Evolutionary conservation across 2,797 vertebrate genomes (phyloP).

Genomic region (Myoxocephalus aenaeus): DNA sequence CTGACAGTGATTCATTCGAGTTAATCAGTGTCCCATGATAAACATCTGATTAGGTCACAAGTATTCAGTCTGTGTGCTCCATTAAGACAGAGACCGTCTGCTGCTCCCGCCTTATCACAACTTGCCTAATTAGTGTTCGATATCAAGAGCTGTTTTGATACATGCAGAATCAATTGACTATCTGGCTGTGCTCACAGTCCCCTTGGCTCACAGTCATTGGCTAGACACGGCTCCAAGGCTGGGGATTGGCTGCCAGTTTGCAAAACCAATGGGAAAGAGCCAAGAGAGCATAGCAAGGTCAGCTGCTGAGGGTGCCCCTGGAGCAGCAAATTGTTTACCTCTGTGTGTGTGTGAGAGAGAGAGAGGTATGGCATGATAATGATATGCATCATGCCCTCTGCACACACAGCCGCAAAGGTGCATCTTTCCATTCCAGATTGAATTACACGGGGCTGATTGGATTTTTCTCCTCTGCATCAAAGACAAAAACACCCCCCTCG

Average conservation of each 20-base stretch:
- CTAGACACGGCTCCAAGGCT: constrained; percentile 15
- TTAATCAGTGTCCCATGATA: constrained; percentile 64
- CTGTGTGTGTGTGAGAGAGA: constrained; percentile 29
- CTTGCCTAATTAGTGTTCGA: constrained; percentile 50
- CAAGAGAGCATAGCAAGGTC: constrained; percentile 64
- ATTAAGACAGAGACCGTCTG: constrained; percentile 31
- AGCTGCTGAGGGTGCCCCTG: constrained; percentile 46
- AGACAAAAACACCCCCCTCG: constrained; percentile 60
- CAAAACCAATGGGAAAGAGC: constrained; percentile 50
- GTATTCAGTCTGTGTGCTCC: constrained; percentile 13
- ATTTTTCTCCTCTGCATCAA: constrained; percentile 76
- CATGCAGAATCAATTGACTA: constrained; percentile 43
- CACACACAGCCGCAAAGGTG: constrained; percentile 50
- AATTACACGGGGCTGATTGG: constrained; percentile 80
- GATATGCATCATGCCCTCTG: constrained; percentile 58
- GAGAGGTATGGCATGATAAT: constrained; percentile 54
- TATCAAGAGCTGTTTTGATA: constrained; percentile 46
- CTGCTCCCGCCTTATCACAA: constrained; percentile 38
- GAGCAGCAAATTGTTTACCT: constrained; percentile 64
- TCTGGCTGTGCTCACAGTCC: constrained; percentile 12
- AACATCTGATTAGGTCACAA: constrained; percentile 57
- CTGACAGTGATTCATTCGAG: constrained; percentile 63
- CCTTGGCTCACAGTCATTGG: constrained; percentile 19
- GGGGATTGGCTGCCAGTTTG: constrained; percentile 17
- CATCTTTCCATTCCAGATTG: constrained; percentile 75